Base-by-base conservation (phyloP, 2,113 vertebrate species). In the Dascyllus trimaculatus region DNA sequence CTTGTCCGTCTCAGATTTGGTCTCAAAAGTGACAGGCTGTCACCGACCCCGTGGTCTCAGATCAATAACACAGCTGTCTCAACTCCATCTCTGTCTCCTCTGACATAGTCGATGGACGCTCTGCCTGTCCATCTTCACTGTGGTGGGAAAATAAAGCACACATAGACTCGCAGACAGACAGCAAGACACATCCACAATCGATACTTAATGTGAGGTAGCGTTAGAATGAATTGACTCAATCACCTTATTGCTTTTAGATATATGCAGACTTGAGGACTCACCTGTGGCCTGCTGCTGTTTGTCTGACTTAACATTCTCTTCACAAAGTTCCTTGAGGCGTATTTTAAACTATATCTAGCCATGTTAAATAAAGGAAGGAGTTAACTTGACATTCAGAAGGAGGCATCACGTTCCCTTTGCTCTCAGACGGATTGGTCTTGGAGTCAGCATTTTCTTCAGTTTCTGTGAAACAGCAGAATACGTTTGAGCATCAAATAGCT, bases 41-140 rank as follows among this genome's bases (percentile, higher is more conserved):
- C 81, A 61, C 49, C 40, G 1, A 49, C 13, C 10, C 4, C 45
- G 25, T 38, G 13, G 70, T 69, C 64, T 57, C 24, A 14, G 29
- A 85, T 85, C 80, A 73, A 84, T 87, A 78, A 65, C 59, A 18
- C 82, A 64, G 71, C 67, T 49, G 76, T 81, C 53, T 58, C 40
- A 66, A 35, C 73, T 79, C 61, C 67, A 19, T 75, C 77, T 65
- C 56, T 60, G 70, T 76, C 78, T n/a, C 52, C 26, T n/a, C 19
- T 5, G 56, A 25, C 69, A 4, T 1, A 56, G 7, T 35, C 79
- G 87, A 84, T 65, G 81, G 71, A 82, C 19, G 11, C 54, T 49
- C 61, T 35, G 29, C 66, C 65, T 66, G 76, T 87, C 72, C 65
- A 26, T 71, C 68, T 25, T 53, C 0, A 2, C 56, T 18, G 19